A percentile compares a stretch with the other conserved stretches of the same genome.
These are phyloP conservation scores for Machimus atricapillus DNA, from an alignment of 2,888 invertebrate species.

Conservation along the genomic window DNA sequence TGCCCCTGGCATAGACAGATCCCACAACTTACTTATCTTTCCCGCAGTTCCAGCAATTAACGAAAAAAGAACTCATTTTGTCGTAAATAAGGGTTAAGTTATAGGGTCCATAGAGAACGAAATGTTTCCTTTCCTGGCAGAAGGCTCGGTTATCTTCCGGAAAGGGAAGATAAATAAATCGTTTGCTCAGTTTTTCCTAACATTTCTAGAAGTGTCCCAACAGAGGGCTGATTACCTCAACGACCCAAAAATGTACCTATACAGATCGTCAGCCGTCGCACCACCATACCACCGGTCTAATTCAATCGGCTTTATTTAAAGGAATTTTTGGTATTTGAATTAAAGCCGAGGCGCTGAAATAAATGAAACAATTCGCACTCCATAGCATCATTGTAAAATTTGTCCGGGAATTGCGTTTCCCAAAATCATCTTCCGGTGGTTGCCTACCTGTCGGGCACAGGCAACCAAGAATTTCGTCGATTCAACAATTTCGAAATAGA, in stretches of 20 bases:
- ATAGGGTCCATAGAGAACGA: not conserved
- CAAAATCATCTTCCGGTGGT: not conserved
- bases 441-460: not conserved
- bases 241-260: not conserved
- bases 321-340: not conserved
- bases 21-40: not conserved
- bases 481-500: not conserved
- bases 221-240: not conserved
- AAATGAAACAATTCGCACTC: not conserved
- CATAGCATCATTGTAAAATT: not conserved
- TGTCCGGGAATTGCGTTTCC: not conserved
- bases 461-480: not conserved
- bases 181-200: not conserved
- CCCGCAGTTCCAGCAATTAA: not conserved
- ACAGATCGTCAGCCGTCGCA: not conserved
- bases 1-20: not conserved
- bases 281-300: not conserved
- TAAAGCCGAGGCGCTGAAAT: not conserved
- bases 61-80: not conserved
- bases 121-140: not conserved
- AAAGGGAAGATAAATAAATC: not conserved
- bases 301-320: not conserved
- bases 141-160: not conserved
- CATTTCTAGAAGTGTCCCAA: not conserved
- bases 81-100: not conserved